Conservation (phyloP, 2,888 invertebrate genomes). For the Lordiphosa fenestrarum region DNA sequence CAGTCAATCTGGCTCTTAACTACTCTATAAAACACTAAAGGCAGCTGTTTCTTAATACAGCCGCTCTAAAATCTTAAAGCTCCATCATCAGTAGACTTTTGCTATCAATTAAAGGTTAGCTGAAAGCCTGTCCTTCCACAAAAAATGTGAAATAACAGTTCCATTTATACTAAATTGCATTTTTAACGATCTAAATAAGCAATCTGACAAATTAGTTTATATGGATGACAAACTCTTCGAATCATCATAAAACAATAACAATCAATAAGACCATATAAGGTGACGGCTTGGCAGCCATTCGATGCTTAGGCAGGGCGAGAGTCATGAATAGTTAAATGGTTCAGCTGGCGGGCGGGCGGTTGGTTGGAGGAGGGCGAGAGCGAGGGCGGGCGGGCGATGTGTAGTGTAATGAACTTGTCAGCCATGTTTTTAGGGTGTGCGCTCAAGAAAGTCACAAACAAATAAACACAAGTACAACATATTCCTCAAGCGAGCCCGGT, state of each 20-base stretch:
- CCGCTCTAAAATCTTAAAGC: no score
- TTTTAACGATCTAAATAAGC: neutral
- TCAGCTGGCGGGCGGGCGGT: neutral
- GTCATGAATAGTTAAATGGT: neutral
- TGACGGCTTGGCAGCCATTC: slow-evolving; percentile 9
- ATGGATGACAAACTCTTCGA: neutral
- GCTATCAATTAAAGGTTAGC: no score
- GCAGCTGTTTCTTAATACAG: no score
- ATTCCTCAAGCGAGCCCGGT: slow-evolving; percentile 29
- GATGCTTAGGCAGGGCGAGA: neutral
- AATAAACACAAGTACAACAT: slow-evolving; percentile 35
- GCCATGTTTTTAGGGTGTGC: slow-evolving; percentile 65
- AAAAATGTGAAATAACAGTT: no score
- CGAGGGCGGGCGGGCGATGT: slow-evolving; percentile 18
- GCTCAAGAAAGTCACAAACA: slow-evolving; percentile 57
- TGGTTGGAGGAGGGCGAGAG: slow-evolving; percentile 12
- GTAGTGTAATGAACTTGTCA: slow-evolving; percentile 69
- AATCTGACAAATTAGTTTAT: slow-evolving; percentile 3
- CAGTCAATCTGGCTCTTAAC: no score
- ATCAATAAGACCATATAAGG: slow-evolving; percentile 52
- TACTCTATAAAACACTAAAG: no score
- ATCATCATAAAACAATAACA: slow-evolving; percentile 57
- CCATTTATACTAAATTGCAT: slow-evolving; percentile 1
- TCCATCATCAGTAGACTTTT: no score
- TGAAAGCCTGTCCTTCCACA: no score